Conservation (phyloP, 2,797 vertebrate genomes). For the Eurystomus glaucurus region DNA sequence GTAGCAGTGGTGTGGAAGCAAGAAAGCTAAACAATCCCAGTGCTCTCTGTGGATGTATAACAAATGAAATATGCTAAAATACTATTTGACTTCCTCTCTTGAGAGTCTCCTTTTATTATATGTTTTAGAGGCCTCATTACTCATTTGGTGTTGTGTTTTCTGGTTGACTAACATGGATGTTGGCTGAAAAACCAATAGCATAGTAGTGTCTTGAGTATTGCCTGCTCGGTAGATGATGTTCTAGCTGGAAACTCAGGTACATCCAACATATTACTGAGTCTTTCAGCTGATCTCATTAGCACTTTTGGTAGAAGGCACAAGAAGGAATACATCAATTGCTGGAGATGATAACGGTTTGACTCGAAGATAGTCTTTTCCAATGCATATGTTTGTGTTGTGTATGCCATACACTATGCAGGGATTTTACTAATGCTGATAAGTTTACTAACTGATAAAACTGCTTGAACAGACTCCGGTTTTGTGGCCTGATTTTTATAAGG, state of each 20-base stretch:
- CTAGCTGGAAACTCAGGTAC: not conserved
- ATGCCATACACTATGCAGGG: not conserved
- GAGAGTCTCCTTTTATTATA: not conserved
- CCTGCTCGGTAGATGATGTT: not conserved
- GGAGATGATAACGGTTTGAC: not conserved
- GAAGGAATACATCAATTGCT: not conserved
- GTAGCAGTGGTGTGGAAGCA: not conserved
- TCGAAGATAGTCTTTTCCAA: not conserved
- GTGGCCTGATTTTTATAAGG: not conserved
- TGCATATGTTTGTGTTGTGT: not conserved
- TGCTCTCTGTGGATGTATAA: not conserved
- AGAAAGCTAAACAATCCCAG: not conserved
- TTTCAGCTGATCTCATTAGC: constrained; percentile 23
- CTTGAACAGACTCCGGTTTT: not conserved
- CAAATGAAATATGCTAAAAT: not conserved
- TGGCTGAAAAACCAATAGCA: not conserved
- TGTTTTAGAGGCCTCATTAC: not conserved
- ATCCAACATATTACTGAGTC: not conserved
- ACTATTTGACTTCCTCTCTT: not conserved
- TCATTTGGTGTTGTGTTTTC: constrained; percentile 15
- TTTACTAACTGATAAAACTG: not conserved
- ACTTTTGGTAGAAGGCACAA: not conserved
- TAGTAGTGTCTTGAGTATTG: not conserved
- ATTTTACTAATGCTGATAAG: not conserved
- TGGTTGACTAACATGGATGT: not conserved